Base-by-base conservation (phyloP, 2,113 vertebrate genomes). In the Alces alces region DNA sequence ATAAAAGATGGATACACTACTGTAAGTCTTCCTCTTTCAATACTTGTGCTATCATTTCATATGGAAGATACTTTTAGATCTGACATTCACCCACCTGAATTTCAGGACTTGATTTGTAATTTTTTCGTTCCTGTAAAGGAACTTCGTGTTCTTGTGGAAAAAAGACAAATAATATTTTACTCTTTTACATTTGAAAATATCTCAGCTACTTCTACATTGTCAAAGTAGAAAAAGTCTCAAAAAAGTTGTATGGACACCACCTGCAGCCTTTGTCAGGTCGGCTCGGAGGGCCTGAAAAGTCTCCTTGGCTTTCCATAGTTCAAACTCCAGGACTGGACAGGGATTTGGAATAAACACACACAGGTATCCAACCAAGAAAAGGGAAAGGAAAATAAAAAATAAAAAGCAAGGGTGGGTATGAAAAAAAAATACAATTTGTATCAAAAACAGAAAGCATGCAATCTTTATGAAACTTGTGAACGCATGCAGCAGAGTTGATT, bases 251-350 rank as follows among this genome's bases (percentile, higher is more conserved):
- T 99, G 99, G 99, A 99, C 99, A 99, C 99, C 99, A 99, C 99
- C 99, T 99, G 99, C 99, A 99, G 99, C 99, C 99, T 99, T 99
- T 99, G 99, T 99, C 99, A 99, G 99, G 99, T 99, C 99, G 99
- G 99, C 99, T 99, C 99, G 99, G 98, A 99, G 99, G 99, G 99
- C 99, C 99, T 99, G 99, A 99, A 99, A 99, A 99, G 99, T 99
- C 99, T 99, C 99, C 99, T 99, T 99, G 99, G 99, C 99, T 99
- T 99, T 99, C 99, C 99, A 99, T 98, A 99, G 99, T 99, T 99
- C 99, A 99, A 99, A 99, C 99, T 99, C 99, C 99, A 99, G 99
- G 99, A 99, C 99, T 99, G 99, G 99, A 99, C 99, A 99, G 99
- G 99, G 99, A 99, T 99, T 99, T 99, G 99, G 99, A 99, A 99